Evolutionary conservation across 2,888 invertebrate genomes (phyloP).

Genomic region (Cecidostiba fungosa): DNA sequence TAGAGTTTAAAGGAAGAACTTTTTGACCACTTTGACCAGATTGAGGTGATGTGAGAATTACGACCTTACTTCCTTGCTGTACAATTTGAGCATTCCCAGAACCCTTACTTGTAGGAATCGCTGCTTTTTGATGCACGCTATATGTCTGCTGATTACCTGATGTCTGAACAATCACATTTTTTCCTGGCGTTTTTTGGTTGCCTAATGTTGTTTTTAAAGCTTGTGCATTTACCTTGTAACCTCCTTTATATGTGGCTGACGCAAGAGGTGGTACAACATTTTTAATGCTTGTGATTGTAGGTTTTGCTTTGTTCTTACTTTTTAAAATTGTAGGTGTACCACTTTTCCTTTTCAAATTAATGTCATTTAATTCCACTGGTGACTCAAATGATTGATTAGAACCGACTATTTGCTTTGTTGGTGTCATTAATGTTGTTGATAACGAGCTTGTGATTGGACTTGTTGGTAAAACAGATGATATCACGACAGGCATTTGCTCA

Average conservation of each 20-base stretch:
- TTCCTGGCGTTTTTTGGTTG: slow-evolving; percentile 73
- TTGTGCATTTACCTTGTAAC: slow-evolving; percentile 72
- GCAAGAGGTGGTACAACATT: slow-evolving; percentile 75
- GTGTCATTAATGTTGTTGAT: slow-evolving; percentile 62
- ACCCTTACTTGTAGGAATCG: slow-evolving; percentile 71
- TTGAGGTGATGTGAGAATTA: slow-evolving; percentile 76
- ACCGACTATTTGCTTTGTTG: slow-evolving; percentile 69
- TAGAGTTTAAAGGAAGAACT: slow-evolving; percentile 72
- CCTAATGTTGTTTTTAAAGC: slow-evolving; percentile 68
- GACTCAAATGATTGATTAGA: slow-evolving; percentile 67
- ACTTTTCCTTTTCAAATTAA: slow-evolving; percentile 73
- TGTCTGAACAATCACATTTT: slow-evolving; percentile 77
- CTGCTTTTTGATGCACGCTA: slow-evolving; percentile 72
- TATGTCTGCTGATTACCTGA: slow-evolving; percentile 75
- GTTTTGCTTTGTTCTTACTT: slow-evolving; percentile 75
- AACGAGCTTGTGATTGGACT: slow-evolving; percentile 50
- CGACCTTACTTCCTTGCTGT: slow-evolving; percentile 77
- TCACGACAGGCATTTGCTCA: slow-evolving; percentile 86
- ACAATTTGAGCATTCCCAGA: slow-evolving; percentile 75
- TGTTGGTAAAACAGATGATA: slow-evolving; percentile 76
- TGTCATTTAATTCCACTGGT: slow-evolving; percentile 59
- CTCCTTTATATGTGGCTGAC: slow-evolving; percentile 71
- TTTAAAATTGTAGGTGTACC: slow-evolving; percentile 76
- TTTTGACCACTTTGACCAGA: slow-evolving; percentile 71
- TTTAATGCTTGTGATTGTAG: slow-evolving; percentile 77